Evolutionary conservation across 2,888 invertebrate genomes (phyloP), one percentile per base, ranked within the genome.

Genomic region (Phoronis australis): DNA sequence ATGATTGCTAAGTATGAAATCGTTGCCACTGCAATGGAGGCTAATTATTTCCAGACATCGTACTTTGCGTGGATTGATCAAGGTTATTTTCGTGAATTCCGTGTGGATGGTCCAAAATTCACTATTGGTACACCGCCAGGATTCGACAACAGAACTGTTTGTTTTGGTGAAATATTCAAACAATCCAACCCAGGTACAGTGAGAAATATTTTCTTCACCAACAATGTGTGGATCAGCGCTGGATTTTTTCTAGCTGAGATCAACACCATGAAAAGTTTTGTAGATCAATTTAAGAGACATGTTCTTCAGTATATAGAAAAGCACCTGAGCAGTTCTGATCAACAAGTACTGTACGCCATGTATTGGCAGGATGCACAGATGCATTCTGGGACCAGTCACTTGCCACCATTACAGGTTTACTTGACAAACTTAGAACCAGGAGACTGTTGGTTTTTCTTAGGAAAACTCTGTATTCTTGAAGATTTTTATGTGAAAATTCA

Each of bases 1-100:
- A 60, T 60, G 38, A 60, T 61, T 51, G 55, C 65, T 9, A 65
- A 65, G 44, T 61, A 55, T 55, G 60, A 57, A 12, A 46, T 56
- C 22, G 45, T 60, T 5, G 45, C 51, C 20, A 31, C 53, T 2
- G 56, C 61, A 3, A 51, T 60, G 2, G 31, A 42, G 2, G 42
- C 50, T 6, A 48, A 59, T 15, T 45, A 45, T 39, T 64, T 62
- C 45, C 27, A 45, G 2, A 51, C 56, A 6, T 51, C 51, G 25
- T 62, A 54, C 50, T 57, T 56, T 38, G 52, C 59, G 25, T 65
- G 65, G 65, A 21, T 65, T 1, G 65, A 65, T 47, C 50, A 64
- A 9, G 65, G 63, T 9, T 62, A 59, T 50, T 62, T 62, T 26
- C 49, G 51, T 41, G 50, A 50, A 9, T 40, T 45, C 2, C 22